Evolutionary conservation across 35 echinoderm and acorn worm species (phyloP), one percentile per base, ranked within the genome.

Genomic region (Acanthaster planci): DNA sequence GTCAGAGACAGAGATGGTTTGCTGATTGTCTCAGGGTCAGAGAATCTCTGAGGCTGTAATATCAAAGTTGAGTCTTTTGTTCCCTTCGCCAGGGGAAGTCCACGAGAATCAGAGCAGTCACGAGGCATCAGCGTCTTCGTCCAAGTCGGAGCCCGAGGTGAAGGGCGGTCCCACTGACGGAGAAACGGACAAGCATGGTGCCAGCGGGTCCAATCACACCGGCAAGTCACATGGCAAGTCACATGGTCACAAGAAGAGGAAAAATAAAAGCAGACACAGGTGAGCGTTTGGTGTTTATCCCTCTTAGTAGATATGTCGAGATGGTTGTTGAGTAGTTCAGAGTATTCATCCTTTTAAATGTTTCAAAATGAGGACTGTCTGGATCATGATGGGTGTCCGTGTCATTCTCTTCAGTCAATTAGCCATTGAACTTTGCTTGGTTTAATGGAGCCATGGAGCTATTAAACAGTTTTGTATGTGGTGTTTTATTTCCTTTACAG

Each of bases 191-290:
- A 89, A 55, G 75, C 54, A 36, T 57, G 37, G 64, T 37, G 16
- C 85, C 40, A 22, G 90, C 54, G 53, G 83, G 38, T 78, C 67
- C 82, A 86, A 60, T 87, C 78, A 81, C 30, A 51, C 36, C 2
- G 77, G 84, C 54, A 97, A 97, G 87, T 53, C 87, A 52, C 94
- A 97, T 75, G 89, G 90, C 39, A 97, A 87, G 40, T 92, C 90
- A 55, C 90, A 92, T 77, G 87, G 87, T 29, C 88, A 90, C 72
- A 97, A 97, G 67, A 97, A 97, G 79, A 97, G 94, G 90, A 97
- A 97, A 90, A 97, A 91, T 78, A 97, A 97, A 57, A 97, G 90
- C 51, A 72, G 94, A 51, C 94, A 97, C 90, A 80, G 94, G 94
- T 97, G 19, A 53, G 80, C 42, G 4, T 47, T 4, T 4, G 42